Conservation (phyloP, 2,797 vertebrate species). For the Lepidocolaptes lacrymiger region DNA sequence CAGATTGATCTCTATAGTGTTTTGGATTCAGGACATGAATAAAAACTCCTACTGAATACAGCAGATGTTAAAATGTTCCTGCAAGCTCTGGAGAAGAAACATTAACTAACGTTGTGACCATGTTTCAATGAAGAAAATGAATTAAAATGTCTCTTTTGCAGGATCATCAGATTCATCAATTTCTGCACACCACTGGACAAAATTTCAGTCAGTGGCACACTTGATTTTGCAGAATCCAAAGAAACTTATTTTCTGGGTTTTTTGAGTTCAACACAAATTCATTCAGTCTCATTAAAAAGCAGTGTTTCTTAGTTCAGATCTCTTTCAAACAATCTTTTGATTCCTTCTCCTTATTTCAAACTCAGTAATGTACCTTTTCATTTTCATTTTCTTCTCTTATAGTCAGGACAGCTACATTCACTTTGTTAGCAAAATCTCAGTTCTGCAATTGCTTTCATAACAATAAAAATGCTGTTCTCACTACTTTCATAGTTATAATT, state of each 20-base stretch:
- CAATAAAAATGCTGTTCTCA: neutral
- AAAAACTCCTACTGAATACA: neutral
- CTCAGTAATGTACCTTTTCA: neutral
- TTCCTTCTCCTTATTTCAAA: neutral
- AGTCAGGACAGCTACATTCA: neutral
- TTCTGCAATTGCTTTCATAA: neutral
- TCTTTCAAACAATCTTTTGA: neutral
- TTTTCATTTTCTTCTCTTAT: neutral
- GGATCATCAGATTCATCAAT: neutral
- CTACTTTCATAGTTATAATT: neutral
- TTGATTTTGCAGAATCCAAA: neutral
- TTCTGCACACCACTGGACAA: neutral
- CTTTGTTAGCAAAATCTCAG: neutral
- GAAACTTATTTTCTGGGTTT: neutral
- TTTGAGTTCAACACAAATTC: neutral
- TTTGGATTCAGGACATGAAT: neutral
- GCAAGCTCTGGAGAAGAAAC: neutral
- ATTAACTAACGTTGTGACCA: neutral
- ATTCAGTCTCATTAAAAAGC: neutral
- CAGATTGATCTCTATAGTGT: neutral
- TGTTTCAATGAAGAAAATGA: neutral
- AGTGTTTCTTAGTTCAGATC: neutral
- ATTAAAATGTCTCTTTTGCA: neutral
- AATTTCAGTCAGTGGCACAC: neutral
- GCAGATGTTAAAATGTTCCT: conserved; percentile 19